Base-by-base conservation (phyloP, 2,797 vertebrate genomes). In the Echeneis naucrates region DNA sequence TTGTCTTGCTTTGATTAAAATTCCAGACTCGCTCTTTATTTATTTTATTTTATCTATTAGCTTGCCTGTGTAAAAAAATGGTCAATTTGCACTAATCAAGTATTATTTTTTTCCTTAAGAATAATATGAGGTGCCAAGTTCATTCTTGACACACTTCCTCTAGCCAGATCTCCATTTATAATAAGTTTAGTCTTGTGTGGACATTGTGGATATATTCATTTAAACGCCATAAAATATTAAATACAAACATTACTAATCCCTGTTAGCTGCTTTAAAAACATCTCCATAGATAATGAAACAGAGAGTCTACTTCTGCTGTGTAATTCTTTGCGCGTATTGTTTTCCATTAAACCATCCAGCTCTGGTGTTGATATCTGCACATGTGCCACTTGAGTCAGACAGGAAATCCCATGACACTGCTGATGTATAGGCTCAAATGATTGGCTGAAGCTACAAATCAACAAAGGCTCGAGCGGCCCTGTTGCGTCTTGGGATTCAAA, bases 1-100 rank as follows among this genome's bases (percentile, higher is more conserved):
- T 2, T 59, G 54, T 53, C 54, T 68, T 54, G n/a, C 33, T 58
- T 66, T 77, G 60, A 80, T 85, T 77, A 85, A 75, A 51, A 85
- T 82, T 81, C 76, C 10, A 40, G 60, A 64, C 48, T 30, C 3
- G 12, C 14, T 30, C 13, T 60, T 38, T 26, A n/a, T 64, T 35
- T 24, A 6, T 35, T 64, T 35, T 24, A 6, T 35, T 19, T 37
- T 12, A 21, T 50, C 53, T 30, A 40, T 23, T 21, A 17, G 6
- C 37, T 51, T 56, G 16, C 5, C 11, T 44, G 44, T n/a, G 6
- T 60, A 23, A 38, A 75, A n/a, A 78, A 70, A 65, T 40, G 13
- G 38, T 1, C 68, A 51, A 30, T 70, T 35, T 37, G 59, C 27
- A 47, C 69, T 79, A 9, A 0, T 61, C 54, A 62, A 37, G 51